phyloP scores from a whole-genome alignment of 2,113 vertebrate genomes.

The Pluvianellus socialis region DNA sequence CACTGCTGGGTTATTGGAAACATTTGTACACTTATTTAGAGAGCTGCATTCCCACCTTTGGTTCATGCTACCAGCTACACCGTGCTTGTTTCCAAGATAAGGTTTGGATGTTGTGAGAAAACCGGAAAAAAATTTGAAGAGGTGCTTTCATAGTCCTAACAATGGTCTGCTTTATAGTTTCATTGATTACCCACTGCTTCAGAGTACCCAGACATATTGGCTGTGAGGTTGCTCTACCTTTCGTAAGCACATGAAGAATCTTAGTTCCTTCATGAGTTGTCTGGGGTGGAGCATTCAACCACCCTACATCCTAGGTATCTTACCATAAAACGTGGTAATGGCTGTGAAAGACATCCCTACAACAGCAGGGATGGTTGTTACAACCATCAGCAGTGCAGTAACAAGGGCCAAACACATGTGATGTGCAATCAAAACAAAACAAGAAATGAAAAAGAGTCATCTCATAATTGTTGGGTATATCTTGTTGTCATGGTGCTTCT shows the following conservation, averaged over 20 bases:
- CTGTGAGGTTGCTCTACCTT: neutral
- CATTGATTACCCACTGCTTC: neutral
- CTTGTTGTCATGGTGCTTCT: neutral
- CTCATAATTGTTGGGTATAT: neutral
- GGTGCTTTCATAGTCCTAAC: neutral
- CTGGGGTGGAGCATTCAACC: neutral
- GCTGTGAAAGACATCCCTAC: neutral
- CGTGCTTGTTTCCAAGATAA: neutral
- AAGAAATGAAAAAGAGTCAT: neutral
- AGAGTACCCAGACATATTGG: neutral
- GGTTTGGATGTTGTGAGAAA: neutral
- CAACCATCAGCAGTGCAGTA: neutral
- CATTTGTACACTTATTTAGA: neutral
- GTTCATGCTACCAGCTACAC: neutral
- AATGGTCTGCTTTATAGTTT: neutral
- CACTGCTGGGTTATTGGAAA: neutral
- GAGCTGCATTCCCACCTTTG: neutral
- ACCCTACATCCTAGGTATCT: neutral
- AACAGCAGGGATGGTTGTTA: too few relatives aligned
- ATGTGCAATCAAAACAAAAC: neutral
- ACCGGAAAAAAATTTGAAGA: neutral
- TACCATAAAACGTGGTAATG: neutral
- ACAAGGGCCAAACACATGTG: neutral
- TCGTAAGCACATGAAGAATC: neutral
- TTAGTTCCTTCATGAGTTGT: neutral